These are phyloP conservation scores for Cecropterus lyciades DNA, from an alignment of 1,140 invertebrate genomes.

Conservation along the genomic window DNA sequence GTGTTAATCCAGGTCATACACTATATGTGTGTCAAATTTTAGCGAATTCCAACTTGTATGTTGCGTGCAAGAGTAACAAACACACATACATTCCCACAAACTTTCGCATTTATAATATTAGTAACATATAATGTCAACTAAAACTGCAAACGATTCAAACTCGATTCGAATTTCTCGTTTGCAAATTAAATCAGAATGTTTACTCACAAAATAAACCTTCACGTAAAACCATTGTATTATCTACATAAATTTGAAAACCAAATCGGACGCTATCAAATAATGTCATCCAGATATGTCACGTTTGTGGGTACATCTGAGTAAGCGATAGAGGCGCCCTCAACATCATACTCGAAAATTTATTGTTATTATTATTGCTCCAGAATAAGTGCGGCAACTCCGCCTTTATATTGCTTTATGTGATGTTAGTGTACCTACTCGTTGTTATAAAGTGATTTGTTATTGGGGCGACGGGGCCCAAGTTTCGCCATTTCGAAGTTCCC, in stretches of 20 bases:
- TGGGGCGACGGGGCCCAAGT: conserved; percentile 43
- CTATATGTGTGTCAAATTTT: no score
- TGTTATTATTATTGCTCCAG: conserved; percentile 73
- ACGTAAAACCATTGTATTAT: conserved; percentile 3
- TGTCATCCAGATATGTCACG: conserved; percentile 43
- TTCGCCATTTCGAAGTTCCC: conserved; percentile 35
- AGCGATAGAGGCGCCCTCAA: conserved; percentile 47
- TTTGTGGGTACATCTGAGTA: conserved; percentile 41
- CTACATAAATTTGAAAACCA: conserved; percentile 39
- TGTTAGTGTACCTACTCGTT: conserved; percentile 59
- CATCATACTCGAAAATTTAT: conserved; percentile 57
- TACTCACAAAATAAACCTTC: conserved; percentile 1
- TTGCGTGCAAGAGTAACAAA: no score
- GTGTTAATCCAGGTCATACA: no score
- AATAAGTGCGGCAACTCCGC: conserved; percentile 59
- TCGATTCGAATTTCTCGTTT: no score
- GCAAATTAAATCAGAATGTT: no score
- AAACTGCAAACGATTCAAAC: no score
- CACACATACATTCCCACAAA: no score
- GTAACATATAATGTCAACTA: no score
- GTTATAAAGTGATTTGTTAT: conserved; percentile 67
- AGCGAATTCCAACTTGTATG: no score
- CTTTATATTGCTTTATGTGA: conserved; percentile 64
- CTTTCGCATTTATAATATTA: no score
- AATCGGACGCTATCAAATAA: conserved; percentile 46